Base-by-base conservation (phyloP, 2,113 vertebrate species). In the Datnioides undecimradiatus region DNA sequence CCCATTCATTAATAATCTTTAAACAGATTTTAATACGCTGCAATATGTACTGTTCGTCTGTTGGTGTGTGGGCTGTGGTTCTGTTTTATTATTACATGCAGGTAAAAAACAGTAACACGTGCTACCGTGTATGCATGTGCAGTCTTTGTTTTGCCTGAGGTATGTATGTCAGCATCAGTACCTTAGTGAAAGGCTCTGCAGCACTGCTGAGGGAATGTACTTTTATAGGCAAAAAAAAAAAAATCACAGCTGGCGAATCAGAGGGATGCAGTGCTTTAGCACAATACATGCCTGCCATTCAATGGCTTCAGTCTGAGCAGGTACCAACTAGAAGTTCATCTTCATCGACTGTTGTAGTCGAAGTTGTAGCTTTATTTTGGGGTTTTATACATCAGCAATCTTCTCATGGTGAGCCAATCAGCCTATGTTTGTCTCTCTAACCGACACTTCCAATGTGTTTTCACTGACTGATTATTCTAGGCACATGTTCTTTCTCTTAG, bases 201-300 rank as follows among this genome's bases (percentile, higher is more conserved):
- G 43, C 43, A 43, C 34, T 60, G 75, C 36, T 66, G 51, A 58
- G 48, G 52, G 13, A 14, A 55, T 16, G 7, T 21, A 45, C 3
- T 34, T 12, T 27, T 57, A 70, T 40, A 74, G 52, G 52, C 54
- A 59, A 57, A 23, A 25, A 27, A 40, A 27, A 40, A 34, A 36
- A 12, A 64, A 55, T 64, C 38, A 59, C 23, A 51, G 16, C 54
- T 43, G 31, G n/a, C 38, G 36, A 69, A 57, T 69, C 55, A 12
- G 46, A 29, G 36, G 48, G 13, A 33, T 33, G 41, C n/a, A 52
- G 33, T 12, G 16, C 19, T 58, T 27, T 49, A 55, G 66, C 34
- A 46, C 43, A 17, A 21, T 76, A 57, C n/a, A 75, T 23, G 41
- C 5, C 58, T 38, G 46, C 0, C 54, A 34, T 45, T 49, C 40